Base-by-base conservation (phyloP, 2,113 vertebrate genomes). In the Triplophysa dalaica region DNA sequence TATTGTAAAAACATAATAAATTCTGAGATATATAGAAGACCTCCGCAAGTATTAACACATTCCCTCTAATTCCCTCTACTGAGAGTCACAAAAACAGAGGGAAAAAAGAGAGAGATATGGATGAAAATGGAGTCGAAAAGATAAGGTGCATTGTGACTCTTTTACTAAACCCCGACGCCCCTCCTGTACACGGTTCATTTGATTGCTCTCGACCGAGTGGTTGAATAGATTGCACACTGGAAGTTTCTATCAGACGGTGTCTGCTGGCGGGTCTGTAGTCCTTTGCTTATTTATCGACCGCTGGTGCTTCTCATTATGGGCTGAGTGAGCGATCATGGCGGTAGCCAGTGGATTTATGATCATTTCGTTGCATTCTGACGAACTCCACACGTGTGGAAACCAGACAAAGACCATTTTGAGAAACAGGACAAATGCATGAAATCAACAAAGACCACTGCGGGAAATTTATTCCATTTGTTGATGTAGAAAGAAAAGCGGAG, bases 201-300 rank as follows among this genome's bases (percentile, higher is more conserved):
- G 62, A 64, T 65, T 77, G 75, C 66, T 70, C 50, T 70, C 50
- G 41, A 58, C 70, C 70, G 52, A 70, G 82, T 73, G 50, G 76
- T 85, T 86, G 79, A 86, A 86, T 67, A 83, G 85, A 91, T 86
- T 81, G 83, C 48, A 48, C 48, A 77, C 70, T 82, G 70, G 63
- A 81, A 77, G 78, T 84, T 85, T 89, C 86, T 82, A 86, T 88
- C 87, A 87, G 67, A 62, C 58, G 58, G 43, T 9, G 77, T 77
- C 26, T 69, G 43, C 24, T 84, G 58, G 86, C 77, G 13, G 76
- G 85, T 19, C 45, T 65, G 62, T 63, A 41, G 69, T 29, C 72
- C 64, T 68, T 68, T 75, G 81, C 77, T 89, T 90, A 89, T 89
- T 91, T 88, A 91, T 89, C 87, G 87, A 86, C 83, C 82, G 66